Percentiles rank a stretch among this genome's conserved stretches.
phyloP scores from a whole-genome alignment of 2,888 invertebrate species.

The Siphlonurus alternatus region DNA sequence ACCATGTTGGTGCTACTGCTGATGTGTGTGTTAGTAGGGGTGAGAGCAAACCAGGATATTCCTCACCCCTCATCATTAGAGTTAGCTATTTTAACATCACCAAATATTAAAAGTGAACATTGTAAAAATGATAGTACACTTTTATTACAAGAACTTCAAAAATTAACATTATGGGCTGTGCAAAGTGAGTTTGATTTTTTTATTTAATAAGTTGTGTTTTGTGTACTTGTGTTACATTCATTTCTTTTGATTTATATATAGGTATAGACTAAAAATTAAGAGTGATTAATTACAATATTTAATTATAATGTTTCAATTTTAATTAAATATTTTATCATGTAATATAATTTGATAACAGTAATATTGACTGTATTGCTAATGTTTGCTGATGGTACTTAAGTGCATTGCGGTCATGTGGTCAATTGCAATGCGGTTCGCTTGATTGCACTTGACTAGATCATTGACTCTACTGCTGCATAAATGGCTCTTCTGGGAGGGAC shows the following conservation, averaged over 20 bases:
- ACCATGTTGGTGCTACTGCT: too few species aligned
- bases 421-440: too few species aligned
- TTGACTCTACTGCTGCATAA: too few species aligned
- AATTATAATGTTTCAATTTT: background rate
- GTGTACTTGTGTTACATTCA: background rate
- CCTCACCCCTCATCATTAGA: too few species aligned
- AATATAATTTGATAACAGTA: background rate
- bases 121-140: background rate
- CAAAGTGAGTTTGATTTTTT: background rate
- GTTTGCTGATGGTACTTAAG: too few species aligned
- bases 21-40: too few species aligned
- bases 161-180: background rate
- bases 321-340: background rate
- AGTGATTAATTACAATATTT: background rate
- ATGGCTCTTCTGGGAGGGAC: too few species aligned
- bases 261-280: background rate
- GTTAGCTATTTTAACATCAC: background rate
- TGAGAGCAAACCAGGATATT: too few species aligned
- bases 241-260: background rate
- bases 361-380: too few species aligned
- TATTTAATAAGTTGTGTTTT: background rate
- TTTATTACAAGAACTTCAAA: background rate
- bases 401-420: too few species aligned
- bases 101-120: background rate
- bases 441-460: too few species aligned